These are phyloP conservation scores for Pteria penguin DNA, from an alignment of 2,888 invertebrate genomes.

Conservation along the genomic window DNA sequence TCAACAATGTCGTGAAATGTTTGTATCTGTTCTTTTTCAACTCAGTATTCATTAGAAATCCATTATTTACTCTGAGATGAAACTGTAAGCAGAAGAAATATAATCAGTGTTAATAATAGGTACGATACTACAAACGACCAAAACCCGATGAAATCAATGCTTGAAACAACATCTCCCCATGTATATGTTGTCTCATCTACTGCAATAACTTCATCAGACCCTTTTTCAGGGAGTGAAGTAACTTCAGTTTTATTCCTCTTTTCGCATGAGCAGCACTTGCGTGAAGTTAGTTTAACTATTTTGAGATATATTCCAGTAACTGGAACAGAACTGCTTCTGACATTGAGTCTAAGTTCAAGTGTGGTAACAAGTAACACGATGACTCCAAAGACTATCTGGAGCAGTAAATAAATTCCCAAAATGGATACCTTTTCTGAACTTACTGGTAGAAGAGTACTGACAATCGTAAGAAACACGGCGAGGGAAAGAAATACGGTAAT, in stretches of 20 bases:
- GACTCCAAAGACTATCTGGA: not conserved
- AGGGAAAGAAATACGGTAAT: slow-evolving; percentile 30
- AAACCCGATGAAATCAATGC: slow-evolving; percentile 52
- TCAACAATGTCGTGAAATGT: too few species aligned
- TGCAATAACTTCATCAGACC: not conserved
- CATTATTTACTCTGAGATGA: too few species aligned
- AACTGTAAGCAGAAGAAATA: not conserved
- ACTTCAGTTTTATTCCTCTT: not conserved
- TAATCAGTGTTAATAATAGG: not conserved
- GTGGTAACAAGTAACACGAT: slow-evolving; percentile 6
- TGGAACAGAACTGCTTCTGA: not conserved
- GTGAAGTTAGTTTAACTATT: not conserved
- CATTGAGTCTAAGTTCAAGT: slow-evolving; percentile 13
- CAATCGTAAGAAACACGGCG: slow-evolving; percentile 39
- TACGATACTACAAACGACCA: slow-evolving; percentile 43
- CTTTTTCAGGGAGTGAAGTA: not conserved
- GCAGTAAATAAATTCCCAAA: slow-evolving; percentile 1
- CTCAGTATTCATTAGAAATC: too few species aligned
- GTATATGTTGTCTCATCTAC: slow-evolving; percentile 29
- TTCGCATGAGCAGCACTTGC: slow-evolving; percentile 2
- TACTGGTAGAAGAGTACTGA: slow-evolving; percentile 16
- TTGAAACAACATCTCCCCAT: slow-evolving; percentile 50
- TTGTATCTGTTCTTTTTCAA: too few species aligned
- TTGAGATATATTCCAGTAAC: not conserved
- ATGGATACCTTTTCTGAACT: slow-evolving; percentile 23